phyloP scores from a whole-genome alignment of 2,113 vertebrate species.

The Pycnonotus jocosus region DNA sequence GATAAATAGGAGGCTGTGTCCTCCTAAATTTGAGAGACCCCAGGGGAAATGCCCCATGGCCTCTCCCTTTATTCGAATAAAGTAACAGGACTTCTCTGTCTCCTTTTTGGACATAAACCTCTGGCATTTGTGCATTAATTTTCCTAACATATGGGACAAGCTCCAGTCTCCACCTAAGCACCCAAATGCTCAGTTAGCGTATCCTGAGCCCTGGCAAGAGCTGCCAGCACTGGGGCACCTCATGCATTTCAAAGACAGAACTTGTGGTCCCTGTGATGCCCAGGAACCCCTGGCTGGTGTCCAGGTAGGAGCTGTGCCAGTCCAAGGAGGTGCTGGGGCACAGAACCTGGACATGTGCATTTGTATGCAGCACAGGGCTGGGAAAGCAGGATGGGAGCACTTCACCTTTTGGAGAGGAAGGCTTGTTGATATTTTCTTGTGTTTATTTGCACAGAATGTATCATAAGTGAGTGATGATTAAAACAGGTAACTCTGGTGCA shows the following conservation, averaged over 20 bases:
- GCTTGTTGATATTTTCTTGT: slow-evolving; percentile 3
- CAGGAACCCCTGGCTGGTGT: neutral
- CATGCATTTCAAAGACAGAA: neutral
- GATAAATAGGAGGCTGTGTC: too few species aligned
- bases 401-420: neutral
- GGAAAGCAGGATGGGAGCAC: neutral
- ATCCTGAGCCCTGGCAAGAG: accelerated
- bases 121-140: too few species aligned
- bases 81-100: too few species aligned
- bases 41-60: too few species aligned
- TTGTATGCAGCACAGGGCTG: accelerated
- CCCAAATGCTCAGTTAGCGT: neutral
- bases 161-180: neutral
- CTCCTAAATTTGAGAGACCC: too few species aligned
- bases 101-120: too few species aligned
- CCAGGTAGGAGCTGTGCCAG: neutral
- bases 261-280: neutral
- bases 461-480: slow-evolving; percentile 18
- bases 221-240: neutral
- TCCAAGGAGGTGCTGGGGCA: neutral
- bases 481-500: neutral
- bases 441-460: neutral
- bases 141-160: neutral
- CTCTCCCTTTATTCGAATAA: too few species aligned
- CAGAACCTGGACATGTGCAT: accelerated